Evolutionary conservation across 2,113 vertebrate genomes (phyloP).

Genomic region (Rissa tridactyla): DNA sequence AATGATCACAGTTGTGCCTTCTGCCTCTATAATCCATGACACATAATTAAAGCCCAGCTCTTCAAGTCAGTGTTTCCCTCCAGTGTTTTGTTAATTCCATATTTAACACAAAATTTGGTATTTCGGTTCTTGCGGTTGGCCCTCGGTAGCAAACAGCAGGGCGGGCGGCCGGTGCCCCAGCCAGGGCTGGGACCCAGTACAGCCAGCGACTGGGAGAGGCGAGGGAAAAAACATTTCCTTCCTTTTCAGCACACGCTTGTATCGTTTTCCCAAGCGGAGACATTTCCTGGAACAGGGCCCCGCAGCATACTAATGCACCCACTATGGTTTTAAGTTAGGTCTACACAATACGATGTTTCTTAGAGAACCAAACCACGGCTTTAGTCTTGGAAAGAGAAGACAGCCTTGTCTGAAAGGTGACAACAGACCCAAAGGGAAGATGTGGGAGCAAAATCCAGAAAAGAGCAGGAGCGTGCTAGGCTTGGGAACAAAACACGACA

Average conservation of each 20-base stretch:
- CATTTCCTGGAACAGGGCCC: not conserved
- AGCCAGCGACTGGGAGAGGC: not conserved
- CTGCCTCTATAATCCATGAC: not conserved
- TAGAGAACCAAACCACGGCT: not conserved
- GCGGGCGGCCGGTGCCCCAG: rapidly evolving
- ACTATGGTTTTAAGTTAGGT: not conserved
- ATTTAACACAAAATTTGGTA: not conserved
- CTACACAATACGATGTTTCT: not conserved
- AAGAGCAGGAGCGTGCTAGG: not conserved
- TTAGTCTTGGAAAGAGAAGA: not conserved
- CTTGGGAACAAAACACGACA: rapidly evolving
- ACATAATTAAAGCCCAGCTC: constrained; percentile 7
- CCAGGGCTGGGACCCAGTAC: not conserved
- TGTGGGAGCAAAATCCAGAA: not conserved
- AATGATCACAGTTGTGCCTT: constrained; percentile 44
- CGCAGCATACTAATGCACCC: not conserved
- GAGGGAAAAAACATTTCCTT: not conserved
- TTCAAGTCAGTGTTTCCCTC: not conserved
- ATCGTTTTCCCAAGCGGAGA: not conserved
- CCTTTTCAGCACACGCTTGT: not conserved
- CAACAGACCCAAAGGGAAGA: not conserved
- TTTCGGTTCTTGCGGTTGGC: not conserved
- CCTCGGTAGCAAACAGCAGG: rapidly evolving
- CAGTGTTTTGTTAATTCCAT: not conserved
- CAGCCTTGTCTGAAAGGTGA: not conserved